Conservation (phyloP, 2,888 invertebrate species). For the Hirudinaria manillensis region DNA sequence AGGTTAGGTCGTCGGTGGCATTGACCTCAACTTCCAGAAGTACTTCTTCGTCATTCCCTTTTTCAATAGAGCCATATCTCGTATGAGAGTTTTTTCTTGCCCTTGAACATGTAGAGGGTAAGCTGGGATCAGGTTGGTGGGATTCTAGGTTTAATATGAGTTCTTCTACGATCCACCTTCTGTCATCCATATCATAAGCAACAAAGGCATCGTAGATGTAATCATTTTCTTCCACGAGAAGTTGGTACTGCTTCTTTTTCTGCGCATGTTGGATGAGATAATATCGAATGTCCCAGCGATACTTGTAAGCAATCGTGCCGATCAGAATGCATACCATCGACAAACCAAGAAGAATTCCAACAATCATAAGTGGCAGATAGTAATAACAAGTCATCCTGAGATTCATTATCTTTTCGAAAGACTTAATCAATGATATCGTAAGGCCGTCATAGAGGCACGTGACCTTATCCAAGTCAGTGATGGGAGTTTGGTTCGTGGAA, state of each 20-base stretch:
- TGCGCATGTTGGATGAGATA: background rate
- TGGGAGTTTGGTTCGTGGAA: background rate
- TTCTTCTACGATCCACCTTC: conserved; percentile 17
- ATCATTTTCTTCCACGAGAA: background rate
- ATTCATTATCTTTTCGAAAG: background rate
- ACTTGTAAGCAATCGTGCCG: background rate
- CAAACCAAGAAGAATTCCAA: background rate
- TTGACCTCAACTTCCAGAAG: background rate
- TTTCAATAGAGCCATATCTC: background rate
- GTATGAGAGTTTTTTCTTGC: background rate
- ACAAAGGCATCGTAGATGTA: conserved; percentile 27
- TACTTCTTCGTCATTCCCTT: background rate
- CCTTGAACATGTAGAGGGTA: background rate
- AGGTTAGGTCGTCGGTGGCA: background rate
- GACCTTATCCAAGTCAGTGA: background rate
- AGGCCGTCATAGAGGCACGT: background rate
- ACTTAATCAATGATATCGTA: background rate
- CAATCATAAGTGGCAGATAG: background rate
- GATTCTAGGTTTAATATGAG: conserved; percentile 22
- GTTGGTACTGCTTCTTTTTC: background rate
- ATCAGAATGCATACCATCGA: background rate
- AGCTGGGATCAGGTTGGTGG: background rate
- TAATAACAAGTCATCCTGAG: conserved; percentile 6
- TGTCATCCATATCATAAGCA: conserved; percentile 16
- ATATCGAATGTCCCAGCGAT: conserved; percentile 30